Conservation (phyloP, 2,113 vertebrate genomes). For the Tonatia bakeri region DNA sequence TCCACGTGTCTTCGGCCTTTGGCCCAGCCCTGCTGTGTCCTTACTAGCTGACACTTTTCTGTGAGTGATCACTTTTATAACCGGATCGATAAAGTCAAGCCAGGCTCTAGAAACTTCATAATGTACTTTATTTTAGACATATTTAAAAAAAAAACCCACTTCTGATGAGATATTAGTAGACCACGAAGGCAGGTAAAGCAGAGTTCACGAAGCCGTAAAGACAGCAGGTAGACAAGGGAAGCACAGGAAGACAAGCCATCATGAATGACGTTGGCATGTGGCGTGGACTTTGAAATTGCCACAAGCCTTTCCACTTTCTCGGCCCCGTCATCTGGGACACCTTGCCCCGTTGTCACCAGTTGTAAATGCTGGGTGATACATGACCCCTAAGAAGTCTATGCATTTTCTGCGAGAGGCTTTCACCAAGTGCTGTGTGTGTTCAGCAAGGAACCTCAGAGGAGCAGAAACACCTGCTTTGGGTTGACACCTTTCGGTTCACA, state of each 20-base stretch:
- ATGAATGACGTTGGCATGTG: not conserved
- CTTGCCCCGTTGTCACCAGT: not conserved
- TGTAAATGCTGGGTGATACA: not conserved
- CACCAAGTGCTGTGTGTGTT: not conserved
- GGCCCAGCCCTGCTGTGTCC: not conserved
- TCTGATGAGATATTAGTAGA: not conserved
- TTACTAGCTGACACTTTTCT: not conserved
- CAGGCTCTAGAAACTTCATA: not conserved
- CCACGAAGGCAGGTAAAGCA: not conserved
- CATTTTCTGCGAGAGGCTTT: not conserved
- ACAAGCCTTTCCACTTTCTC: not conserved
- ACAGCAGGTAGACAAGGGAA: not conserved
- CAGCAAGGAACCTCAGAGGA: not conserved
- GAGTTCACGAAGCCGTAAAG: not conserved
- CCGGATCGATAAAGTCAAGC: not conserved
- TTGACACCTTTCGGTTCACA: constrained; percentile 40
- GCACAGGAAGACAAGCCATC: not conserved
- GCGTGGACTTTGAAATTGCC: not conserved
- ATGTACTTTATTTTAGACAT: not conserved
- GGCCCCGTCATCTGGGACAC: not conserved
- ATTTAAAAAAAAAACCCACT: not conserved
- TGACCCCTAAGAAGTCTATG: not conserved
- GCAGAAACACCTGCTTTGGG: constrained; percentile 19
- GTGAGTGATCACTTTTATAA: not conserved
- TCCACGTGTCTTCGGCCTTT: rapidly evolving